Evolutionary conservation across 1,140 invertebrate species (phyloP).

Genomic region (Patella vulgata): DNA sequence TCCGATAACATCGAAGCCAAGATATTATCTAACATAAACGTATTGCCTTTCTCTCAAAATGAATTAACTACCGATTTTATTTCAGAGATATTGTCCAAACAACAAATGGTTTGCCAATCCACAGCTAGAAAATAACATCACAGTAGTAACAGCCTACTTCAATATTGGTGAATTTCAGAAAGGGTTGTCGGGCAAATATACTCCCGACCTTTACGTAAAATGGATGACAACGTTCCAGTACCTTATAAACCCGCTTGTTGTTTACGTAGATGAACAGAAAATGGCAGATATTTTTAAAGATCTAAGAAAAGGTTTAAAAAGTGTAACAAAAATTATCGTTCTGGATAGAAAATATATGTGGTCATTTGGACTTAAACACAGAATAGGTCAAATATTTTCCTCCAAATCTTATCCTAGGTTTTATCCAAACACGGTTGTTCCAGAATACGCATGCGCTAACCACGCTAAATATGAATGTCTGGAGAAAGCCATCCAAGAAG

Average conservation of each 20-base stretch:
- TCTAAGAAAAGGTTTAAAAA: conserved; percentile 11
- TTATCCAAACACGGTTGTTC: conserved; percentile 35
- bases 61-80: too few relatives aligned
- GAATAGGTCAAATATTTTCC: conserved; percentile 34
- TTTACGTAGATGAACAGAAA: conserved; percentile 39
- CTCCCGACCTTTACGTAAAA: conserved; percentile 17
- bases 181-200: conserved; percentile 4
- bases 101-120: too few relatives aligned
- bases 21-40: too few relatives aligned
- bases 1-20: too few relatives aligned
- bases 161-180: conserved; percentile 50
- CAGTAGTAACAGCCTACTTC: conserved; percentile 51
- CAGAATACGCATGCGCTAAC: conserved; percentile 36
- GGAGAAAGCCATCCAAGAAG: conserved; percentile 6
- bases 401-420: conserved; percentile 25
- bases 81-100: too few relatives aligned
- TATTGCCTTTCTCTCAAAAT: too few relatives aligned
- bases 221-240: conserved; percentile 24
- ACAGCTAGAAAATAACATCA: too few relatives aligned
- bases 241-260: conserved; percentile 34
- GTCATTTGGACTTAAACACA: conserved; percentile 27
- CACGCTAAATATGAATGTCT: conserved; percentile 38
- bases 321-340: conserved; percentile 27
- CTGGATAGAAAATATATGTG: conserved; percentile 22
- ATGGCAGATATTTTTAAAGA: conserved; percentile 20